Evolutionary conservation across 53 echinoderm and acorn worm genomes (phyloP), one percentile per base, ranked within the genome.

Genomic region (Apostichopus leukothele): DNA sequence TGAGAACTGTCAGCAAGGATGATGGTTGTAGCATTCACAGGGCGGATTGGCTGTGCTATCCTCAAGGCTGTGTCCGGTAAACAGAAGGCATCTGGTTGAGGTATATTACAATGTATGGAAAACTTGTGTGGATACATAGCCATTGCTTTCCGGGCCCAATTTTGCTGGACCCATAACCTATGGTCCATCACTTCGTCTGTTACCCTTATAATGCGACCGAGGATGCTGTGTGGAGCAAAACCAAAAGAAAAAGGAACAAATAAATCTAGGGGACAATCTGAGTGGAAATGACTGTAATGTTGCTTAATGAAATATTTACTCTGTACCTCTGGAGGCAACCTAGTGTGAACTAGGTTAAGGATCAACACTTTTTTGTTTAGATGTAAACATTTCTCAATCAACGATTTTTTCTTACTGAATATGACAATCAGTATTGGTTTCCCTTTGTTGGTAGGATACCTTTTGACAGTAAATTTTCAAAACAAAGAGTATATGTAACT

Each of bases 101-200:
- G 14, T 51, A 61, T 7, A 71, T 85, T 85, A 55, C 66, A 85
- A 16, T 60, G 60, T 22, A 63, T 50, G 60, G 83, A 23, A 23
- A 85, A 85, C 12, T 57, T 67, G 23, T 60, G 67, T 51, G 9
- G 21, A 51, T 74, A 75, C 52, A 87, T 14, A 27, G 51, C 75
- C 16, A 19, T 9, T 8, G 55, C 91, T 84, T 96, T 99, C 90
- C 90, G 95, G 27, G 78, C 89, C 99, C 99, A 99, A 39, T 92
- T 91, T 23, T 90, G 76, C 66, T 96, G 94, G 60, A 99, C 94
- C 96, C 96, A 99, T 21, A 89, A 83, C 20, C 99, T 89, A 81
- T 99, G 96, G 76, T 89, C 86, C n/a, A 99, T 90, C 13, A 99
- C 96, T 10, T 99, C 99, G 68, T 99, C 99, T 0, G 99, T 99